These are phyloP conservation scores for Scolopax rusticola DNA, from an alignment of 2,797 vertebrate genomes.

Conservation along the genomic window DNA sequence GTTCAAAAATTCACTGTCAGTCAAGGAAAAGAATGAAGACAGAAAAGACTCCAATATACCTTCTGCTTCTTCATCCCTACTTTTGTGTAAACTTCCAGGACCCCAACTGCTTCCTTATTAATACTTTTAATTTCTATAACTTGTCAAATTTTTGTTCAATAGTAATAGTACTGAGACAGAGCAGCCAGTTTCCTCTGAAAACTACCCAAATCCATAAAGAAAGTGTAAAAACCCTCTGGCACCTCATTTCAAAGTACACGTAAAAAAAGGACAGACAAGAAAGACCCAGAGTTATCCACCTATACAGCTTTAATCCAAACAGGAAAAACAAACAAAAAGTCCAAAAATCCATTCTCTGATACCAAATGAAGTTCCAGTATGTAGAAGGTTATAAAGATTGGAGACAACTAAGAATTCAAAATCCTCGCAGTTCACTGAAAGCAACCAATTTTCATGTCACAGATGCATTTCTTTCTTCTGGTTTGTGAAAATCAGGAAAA, in stretches of 20 bases:
- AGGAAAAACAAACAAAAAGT: not conserved
- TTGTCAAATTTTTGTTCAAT: not conserved
- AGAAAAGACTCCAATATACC: not conserved
- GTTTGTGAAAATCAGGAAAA: conserved; percentile 31
- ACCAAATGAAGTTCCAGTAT: not conserved
- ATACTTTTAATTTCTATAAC: not conserved
- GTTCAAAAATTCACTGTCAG: not conserved
- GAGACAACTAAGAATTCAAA: not conserved
- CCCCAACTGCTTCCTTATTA: not conserved
- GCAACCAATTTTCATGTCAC: not conserved
- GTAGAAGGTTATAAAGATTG: not conserved
- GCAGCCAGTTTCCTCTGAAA: not conserved
- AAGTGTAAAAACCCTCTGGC: not conserved
- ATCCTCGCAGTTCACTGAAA: not conserved
- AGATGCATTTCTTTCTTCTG: not conserved
- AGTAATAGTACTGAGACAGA: not conserved
- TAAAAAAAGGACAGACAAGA: not conserved
- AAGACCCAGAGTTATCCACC: not conserved
- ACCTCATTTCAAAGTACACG: not conserved
- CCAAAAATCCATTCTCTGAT: not conserved
- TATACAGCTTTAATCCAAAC: not conserved
- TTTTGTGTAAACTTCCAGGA: not conserved
- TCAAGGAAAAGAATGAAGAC: not conserved
- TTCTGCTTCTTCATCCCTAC: not conserved
- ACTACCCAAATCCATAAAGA: not conserved